A percentile compares a stretch with the other conserved stretches of the same genome.
phyloP scores from a whole-genome alignment of 2,113 vertebrate genomes.

The Sylvia atricapilla region DNA sequence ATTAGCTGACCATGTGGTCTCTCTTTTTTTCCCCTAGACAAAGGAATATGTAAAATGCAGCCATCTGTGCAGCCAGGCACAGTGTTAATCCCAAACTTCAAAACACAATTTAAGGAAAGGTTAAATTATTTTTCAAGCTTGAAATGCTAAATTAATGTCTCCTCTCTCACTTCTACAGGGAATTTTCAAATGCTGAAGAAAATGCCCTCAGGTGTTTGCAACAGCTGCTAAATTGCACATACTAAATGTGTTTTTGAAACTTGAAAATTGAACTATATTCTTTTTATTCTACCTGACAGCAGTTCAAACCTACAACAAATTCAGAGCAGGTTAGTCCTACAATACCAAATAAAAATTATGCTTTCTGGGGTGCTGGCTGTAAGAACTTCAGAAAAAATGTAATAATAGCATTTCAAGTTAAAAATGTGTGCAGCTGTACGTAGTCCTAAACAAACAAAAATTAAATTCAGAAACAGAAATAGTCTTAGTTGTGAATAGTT shows the following conservation, averaged over 20 bases:
- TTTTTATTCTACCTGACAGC: background rate
- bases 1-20: slow-evolving; percentile 2
- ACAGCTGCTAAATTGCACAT: background rate
- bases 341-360: background rate
- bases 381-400: background rate
- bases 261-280: background rate
- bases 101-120: background rate
- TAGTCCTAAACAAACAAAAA: background rate
- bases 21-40: background rate
- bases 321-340: background rate
- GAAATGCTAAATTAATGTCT: slow-evolving; percentile 12
- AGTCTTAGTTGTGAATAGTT: background rate
- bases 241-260: background rate
- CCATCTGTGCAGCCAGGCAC: background rate
- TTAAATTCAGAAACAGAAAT: background rate
- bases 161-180: background rate
- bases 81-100: background rate
- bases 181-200: slow-evolving; percentile 3
- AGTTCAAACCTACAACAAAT: background rate
- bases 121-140: slow-evolving; percentile 25
- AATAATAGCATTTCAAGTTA: background rate
- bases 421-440: background rate
- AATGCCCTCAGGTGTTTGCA: background rate
- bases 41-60: slow-evolving; percentile 8
- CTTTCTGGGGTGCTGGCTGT: background rate